These are phyloP conservation scores for Eulithis prunata DNA, from an alignment of 2,888 invertebrate species.

Conservation along the genomic window DNA sequence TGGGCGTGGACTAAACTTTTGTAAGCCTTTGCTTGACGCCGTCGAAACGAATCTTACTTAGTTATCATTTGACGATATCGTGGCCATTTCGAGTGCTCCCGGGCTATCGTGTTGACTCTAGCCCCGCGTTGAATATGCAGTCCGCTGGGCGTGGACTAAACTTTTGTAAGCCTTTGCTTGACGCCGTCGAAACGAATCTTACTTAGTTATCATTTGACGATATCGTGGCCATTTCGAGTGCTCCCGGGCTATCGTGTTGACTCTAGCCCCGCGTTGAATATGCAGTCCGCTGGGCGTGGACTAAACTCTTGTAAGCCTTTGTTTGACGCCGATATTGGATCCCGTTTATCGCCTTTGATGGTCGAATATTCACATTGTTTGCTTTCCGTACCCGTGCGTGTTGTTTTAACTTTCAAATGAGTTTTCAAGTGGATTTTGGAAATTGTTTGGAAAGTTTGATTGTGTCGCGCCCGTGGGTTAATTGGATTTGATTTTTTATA, in stretches of 20 bases:
- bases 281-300: conserved; percentile 76
- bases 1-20: conserved; percentile 80
- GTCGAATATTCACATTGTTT: conserved; percentile 65
- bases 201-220: too few relatives aligned
- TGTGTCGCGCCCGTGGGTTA: conserved; percentile 28
- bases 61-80: too few relatives aligned
- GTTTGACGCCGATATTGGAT: conserved; percentile 80
- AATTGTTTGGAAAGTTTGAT: conserved; percentile 36
- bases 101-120: conserved; percentile 58
- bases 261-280: conserved; percentile 75
- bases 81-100: too few relatives aligned
- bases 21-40: conserved; percentile 80
- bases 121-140: conserved; percentile 79
- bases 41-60: conserved; percentile 38
- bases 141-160: conserved; percentile 74
- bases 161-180: conserved; percentile 83
- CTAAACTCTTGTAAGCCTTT: conserved; percentile 83
- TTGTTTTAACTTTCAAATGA: conserved; percentile 46
- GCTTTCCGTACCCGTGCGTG: conserved; percentile 42
- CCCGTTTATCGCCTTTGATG: conserved; percentile 71
- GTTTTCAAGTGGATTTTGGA: conserved; percentile 39
- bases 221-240: not conserved
- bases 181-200: conserved; percentile 49
- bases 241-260: conserved; percentile 54
- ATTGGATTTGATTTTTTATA: conserved; percentile 28